Evolutionary conservation across 2,797 vertebrate genomes (phyloP), one percentile per base, ranked within the genome.

Genomic region (Myotis findleyi): DNA sequence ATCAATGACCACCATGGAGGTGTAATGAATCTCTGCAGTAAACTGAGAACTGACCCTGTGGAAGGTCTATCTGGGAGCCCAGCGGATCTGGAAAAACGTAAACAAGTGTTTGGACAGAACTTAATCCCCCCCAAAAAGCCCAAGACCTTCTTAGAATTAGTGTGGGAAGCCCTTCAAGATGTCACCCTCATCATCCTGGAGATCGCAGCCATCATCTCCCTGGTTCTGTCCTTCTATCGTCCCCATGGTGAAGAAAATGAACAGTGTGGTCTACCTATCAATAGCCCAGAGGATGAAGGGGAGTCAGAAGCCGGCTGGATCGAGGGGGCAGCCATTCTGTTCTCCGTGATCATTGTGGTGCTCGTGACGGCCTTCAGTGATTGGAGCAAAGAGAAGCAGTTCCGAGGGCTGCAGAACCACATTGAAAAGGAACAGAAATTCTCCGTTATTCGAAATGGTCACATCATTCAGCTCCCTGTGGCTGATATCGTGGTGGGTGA

Each of bases 381-480:
- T 59, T 99, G 99, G 99, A 99, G 99, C 98, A 99, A 99, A 92
- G 99, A 99, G 98, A 99, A 99, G 97, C 99, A 99, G 87, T 99
- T 99, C 98, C 99, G 99, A 0, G 99, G 99, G 2, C 99, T 99
- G 25, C 99, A 99, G 98, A 99, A 98, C 95, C 99, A 99, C 95
- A 99, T 99, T 1, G 99, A 99, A 92, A 99, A 99, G 97, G 99
- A 99, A 73, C 99, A 99, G 95, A 99, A 99, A 97, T 99, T 99
- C 98, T 99, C 99, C 0, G 98, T 99, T 92, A 99, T 99, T 96
- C 99, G 99, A 76, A 99, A 99, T 72, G 99, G 99, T 55, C 99
- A 99, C 96, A 99, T 99, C 94, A 99, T 99, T 98, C 99, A 99
- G 98, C 99, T 99, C 96, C 99, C 99, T 0, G 99, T 99, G 97